Evolutionary conservation across 2,888 invertebrate genomes (phyloP).

Genomic region (Hirtodrosophila histrioides): DNA sequence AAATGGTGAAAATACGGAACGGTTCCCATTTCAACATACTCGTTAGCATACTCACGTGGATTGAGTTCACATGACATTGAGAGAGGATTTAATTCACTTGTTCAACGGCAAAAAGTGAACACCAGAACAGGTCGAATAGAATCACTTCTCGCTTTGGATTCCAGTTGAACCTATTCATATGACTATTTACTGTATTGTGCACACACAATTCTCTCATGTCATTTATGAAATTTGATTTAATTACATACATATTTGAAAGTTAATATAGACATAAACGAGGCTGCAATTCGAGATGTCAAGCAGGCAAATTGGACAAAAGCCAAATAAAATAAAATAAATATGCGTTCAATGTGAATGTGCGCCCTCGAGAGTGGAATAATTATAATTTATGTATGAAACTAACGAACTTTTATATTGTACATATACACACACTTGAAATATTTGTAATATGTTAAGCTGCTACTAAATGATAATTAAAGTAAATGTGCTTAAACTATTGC

Average conservation of each 20-base stretch:
- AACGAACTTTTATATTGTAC: slow-evolving; percentile 48
- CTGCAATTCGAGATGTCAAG: slow-evolving; percentile 38
- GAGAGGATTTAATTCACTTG: no score
- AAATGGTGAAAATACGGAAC: no score
- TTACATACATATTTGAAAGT: slow-evolving; percentile 37
- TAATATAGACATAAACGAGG: slow-evolving; percentile 30
- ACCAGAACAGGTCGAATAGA: no score
- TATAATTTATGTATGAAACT: slow-evolving; percentile 13
- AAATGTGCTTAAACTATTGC: slow-evolving; percentile 64
- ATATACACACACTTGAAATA: slow-evolving; percentile 21
- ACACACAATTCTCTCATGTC: slow-evolving; percentile 28
- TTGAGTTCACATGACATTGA: no score
- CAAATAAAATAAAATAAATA: neutral
- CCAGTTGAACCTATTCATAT: slow-evolving; percentile 40
- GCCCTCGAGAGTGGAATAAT: slow-evolving; percentile 15
- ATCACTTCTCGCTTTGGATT: neutral
- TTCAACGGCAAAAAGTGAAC: no score
- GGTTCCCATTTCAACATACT: no score
- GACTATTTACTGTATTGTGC: slow-evolving; percentile 17
- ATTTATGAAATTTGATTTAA: slow-evolving; percentile 44
- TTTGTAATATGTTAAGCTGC: slow-evolving; percentile 55
- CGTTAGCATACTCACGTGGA: no score
- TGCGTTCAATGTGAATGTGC: slow-evolving; percentile 13
- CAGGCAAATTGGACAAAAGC: slow-evolving; percentile 16
- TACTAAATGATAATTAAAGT: slow-evolving; percentile 34